These are phyloP conservation scores for Pseudomugil tenellus DNA, from an alignment of 2,797 vertebrate genomes.

Conservation along the genomic window DNA sequence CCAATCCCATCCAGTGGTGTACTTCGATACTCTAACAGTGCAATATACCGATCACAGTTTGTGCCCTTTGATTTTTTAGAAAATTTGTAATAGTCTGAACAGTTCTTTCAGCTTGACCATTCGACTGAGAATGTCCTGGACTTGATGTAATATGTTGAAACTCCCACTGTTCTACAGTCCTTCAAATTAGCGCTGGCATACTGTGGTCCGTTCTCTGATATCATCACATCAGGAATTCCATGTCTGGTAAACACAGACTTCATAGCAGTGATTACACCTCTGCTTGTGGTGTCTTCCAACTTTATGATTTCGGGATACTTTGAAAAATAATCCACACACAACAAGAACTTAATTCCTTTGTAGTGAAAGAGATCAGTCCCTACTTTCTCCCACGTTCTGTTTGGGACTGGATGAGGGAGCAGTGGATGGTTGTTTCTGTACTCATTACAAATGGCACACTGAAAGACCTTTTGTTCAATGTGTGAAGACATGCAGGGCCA, in stretches of 20 bases:
- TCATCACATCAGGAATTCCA: background rate
- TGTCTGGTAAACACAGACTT: background rate
- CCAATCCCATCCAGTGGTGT: no score
- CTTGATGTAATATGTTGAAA: background rate
- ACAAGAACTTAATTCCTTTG: no score
- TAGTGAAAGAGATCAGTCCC: no score
- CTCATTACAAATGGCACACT: no score
- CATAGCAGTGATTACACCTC: background rate
- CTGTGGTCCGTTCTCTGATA: background rate
- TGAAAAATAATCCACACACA: no score
- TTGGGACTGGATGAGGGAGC: no score
- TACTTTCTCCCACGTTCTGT: no score
- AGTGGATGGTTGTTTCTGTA: no score
- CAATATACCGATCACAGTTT: no score
- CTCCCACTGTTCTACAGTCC: background rate
- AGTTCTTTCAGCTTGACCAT: background rate
- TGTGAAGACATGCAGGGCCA: no score
- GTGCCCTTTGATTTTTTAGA: background rate
- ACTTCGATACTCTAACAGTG: no score
- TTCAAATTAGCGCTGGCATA: background rate
- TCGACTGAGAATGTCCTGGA: background rate
- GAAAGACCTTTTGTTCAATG: no score
- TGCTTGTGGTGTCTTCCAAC: background rate
- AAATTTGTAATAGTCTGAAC: background rate
- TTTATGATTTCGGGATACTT: background rate